Evolutionary conservation across 2,888 invertebrate genomes (phyloP).

Genomic region (Orthonychiurus folsomi): DNA sequence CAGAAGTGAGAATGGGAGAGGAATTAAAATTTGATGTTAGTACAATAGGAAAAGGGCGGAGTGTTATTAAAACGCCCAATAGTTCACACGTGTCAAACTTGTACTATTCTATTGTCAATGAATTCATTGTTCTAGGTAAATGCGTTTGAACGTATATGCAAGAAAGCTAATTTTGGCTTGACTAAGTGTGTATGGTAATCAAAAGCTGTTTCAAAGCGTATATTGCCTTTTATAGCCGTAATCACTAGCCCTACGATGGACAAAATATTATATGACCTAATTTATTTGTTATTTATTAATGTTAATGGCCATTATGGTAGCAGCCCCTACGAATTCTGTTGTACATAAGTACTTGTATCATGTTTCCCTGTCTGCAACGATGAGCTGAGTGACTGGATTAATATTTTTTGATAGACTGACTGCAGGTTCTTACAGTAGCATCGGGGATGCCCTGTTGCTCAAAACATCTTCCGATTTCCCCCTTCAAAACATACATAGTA

Average conservation of each 20-base stretch:
- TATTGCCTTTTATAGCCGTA: too few species aligned
- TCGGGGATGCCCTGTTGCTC: background rate
- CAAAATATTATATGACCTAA: too few species aligned
- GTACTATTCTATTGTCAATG: background rate
- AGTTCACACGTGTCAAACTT: conserved; percentile 1
- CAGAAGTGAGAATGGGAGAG: background rate
- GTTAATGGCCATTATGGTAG: too few species aligned
- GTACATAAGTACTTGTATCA: background rate
- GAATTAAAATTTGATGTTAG: background rate
- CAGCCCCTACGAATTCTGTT: too few species aligned
- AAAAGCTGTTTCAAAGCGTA: too few species aligned
- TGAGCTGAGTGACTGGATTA: background rate
- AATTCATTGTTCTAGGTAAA: background rate
- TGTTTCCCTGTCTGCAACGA: background rate
- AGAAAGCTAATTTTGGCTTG: too few species aligned
- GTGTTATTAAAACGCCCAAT: background rate
- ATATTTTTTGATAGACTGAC: background rate
- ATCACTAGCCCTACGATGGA: too few species aligned
- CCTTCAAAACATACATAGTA: too few species aligned
- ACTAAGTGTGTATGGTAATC: too few species aligned
- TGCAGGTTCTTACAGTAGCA: background rate
- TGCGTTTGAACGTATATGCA: too few species aligned
- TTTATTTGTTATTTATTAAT: too few species aligned
- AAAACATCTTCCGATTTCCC: background rate
- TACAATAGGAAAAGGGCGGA: background rate